Evolutionary conservation across 2,888 invertebrate genomes (phyloP), one percentile per base, ranked within the genome.

Genomic region (Hydraecia micacea): DNA sequence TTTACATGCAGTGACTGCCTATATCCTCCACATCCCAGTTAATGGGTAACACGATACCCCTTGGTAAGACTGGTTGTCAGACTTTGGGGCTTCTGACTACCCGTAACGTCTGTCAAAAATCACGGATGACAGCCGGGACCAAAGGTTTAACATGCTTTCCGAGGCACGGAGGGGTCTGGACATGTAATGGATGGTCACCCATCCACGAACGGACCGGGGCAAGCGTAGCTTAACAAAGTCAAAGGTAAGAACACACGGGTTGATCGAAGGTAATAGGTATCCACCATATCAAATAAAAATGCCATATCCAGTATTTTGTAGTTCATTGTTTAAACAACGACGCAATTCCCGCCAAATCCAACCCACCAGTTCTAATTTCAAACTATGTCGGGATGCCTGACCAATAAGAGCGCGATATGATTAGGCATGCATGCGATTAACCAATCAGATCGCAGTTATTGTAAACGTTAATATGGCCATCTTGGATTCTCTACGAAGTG

Each of bases 281-380:
- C 46, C 4, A 46, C 13, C 46, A 13, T 67, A 11, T 25, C 25
- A 28, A 70, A 42, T 32, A 28, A 62, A 49, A 74, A 46, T 84
- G 67, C 77, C 86, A 32, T 42, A 77, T 86, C 76, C 72, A 82
- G 58, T 65, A 72, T 62, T 73, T 85, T 15, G 49, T 80, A 46
- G 58, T 60, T 85, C 71, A 46, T 62, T 84, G 85, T 77, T 81
- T 78, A n/a, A 73, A 68, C 42, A 68, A 66, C 73, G 60, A 85
- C 83, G 55, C 68, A 83, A 77, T 79, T 83, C 82, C 81, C 77
- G 75, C 81, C 80, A 74, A 84, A 85, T 79, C 86, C 86, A 83
- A 76, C 90, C 90, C 92, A 91, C 91, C 78, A 91, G 92, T 92
- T 95, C 94, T 89, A 94, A 95, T 95, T 95, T 94, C 93, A 93